Evolutionary conservation across 2,888 invertebrate species (phyloP), one percentile per base, ranked within the genome.

Genomic region (Carpatolechia fugitivella): DNA sequence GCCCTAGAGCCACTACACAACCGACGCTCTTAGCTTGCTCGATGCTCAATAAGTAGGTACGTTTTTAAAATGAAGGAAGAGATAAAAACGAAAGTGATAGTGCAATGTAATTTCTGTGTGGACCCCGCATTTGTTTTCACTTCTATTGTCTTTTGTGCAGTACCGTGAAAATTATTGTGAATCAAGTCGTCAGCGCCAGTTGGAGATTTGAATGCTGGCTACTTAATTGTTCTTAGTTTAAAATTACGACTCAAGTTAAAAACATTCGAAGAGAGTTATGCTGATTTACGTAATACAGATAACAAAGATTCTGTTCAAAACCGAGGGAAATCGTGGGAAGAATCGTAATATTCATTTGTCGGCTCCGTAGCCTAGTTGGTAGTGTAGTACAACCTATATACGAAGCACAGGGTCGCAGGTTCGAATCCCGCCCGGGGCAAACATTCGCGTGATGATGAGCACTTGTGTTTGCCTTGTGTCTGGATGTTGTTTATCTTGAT

Each of bases 81-180:
- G 69, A 72, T 72, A 75, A 74, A 77, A 79, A 69, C 69, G 81
- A 84, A 82, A 84, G 81, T 77, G 70, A 57, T 58, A 70, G 61
- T 64, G 63, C 68, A 70, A 76, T 79, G 76, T 6, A 24, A 69
- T 79, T 79, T 75, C 71, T 70, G 71, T 64, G 66, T 72, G 72
- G 72, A 73, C 77, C 72, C 68, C 66, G 65, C 64, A 68, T 74
- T 74, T 69, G 79, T 85, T 85, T 88, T 88, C 86, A 78, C 88
- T 82, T 76, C 85, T 69, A 86, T 89, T 89, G 89, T 89, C 68
- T 76, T 55, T 66, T 80, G 85, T 60, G 76, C 81, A 80, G 56
- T 53, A 77, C 76, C 89, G 85, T 87, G 77, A 82, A 85, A 79
- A 67, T 24, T 18, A 41, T 16, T 41, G 40, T 41, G 18, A 8